Evolutionary conservation across 1,140 invertebrate species (phyloP).

Genomic region (Zaprionus capensis): DNA sequence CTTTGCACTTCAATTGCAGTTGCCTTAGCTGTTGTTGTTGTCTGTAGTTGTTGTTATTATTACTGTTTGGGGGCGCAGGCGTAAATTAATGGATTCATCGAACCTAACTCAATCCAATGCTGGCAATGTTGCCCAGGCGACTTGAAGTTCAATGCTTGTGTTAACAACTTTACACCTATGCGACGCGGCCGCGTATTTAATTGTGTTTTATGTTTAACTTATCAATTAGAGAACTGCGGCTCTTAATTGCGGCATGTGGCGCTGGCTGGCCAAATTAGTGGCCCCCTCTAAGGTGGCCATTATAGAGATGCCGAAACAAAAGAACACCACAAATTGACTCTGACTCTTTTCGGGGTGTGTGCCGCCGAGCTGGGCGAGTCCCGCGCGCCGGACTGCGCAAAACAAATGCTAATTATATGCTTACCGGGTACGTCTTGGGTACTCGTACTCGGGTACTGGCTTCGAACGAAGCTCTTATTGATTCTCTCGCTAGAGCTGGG

Average conservation of each 20-base stretch:
- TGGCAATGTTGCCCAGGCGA: slow-evolving; percentile 19
- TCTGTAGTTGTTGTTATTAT: slow-evolving; percentile 26
- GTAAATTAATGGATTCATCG: slow-evolving; percentile 82
- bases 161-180: slow-evolving; percentile 75
- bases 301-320: slow-evolving; percentile 60
- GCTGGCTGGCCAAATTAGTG: slow-evolving; percentile 62
- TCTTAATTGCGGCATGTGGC: slow-evolving; percentile 66
- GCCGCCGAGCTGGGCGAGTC: slow-evolving; percentile 69
- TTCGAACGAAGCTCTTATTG: slow-evolving; percentile 48
- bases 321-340: slow-evolving; percentile 68
- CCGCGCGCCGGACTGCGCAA: slow-evolving; percentile 25
- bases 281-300: slow-evolving; percentile 56
- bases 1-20: slow-evolving; percentile 78
- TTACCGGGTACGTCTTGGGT: slow-evolving; percentile 50
- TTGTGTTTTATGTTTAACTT: slow-evolving; percentile 73
- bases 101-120: slow-evolving; percentile 40
- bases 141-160: slow-evolving; percentile 79
- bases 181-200: slow-evolving; percentile 31
- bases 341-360: slow-evolving; percentile 66
- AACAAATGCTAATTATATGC: slow-evolving; percentile 79
- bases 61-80: slow-evolving; percentile 70
- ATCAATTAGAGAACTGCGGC: slow-evolving; percentile 71
- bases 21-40: slow-evolving; percentile 23
- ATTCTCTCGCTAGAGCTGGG: slow-evolving; percentile 44
- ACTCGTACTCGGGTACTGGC: background rate